phyloP scores from a whole-genome alignment of 2,797 vertebrate species.

The Ibycter americanus region DNA sequence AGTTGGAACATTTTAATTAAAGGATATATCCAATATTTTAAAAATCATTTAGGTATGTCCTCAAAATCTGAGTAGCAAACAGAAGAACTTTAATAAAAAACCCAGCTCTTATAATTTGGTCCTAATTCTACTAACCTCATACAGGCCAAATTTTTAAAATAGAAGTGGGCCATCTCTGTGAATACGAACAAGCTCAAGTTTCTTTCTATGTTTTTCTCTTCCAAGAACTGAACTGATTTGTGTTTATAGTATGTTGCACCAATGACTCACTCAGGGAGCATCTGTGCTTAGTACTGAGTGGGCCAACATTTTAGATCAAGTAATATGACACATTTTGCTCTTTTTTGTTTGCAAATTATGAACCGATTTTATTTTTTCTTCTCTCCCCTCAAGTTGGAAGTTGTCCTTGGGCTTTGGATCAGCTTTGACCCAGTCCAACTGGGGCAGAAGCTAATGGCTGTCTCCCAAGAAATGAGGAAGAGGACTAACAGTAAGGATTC shows the following conservation, averaged over 20 bases:
- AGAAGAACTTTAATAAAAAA: not conserved
- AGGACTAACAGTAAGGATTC: not conserved
- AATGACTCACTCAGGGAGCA: constrained; percentile 47
- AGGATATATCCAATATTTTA: not conserved
- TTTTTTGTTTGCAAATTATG: constrained; percentile 43
- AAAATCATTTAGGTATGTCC: not conserved
- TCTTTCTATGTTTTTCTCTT: not conserved
- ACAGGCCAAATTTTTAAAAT: not conserved
- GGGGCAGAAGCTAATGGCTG: not conserved
- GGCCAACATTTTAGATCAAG: constrained; percentile 34
- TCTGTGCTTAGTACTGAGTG: constrained; percentile 40
- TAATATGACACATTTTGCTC: constrained; percentile 44
- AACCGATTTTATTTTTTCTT: not conserved
- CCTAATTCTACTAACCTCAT: not conserved
- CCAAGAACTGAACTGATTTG: not conserved
- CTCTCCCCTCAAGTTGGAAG: not conserved
- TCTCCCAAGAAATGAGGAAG: not conserved
- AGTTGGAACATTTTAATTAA: not conserved
- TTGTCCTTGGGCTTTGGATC: not conserved
- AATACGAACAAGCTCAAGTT: not conserved
- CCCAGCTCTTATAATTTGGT: not conserved
- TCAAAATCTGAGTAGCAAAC: not conserved
- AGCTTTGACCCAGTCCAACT: not conserved
- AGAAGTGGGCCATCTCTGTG: not conserved
- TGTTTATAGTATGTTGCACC: constrained; percentile 11